Evolutionary conservation across 2,113 vertebrate genomes (phyloP).

Genomic region (Euleptes europaea): DNA sequence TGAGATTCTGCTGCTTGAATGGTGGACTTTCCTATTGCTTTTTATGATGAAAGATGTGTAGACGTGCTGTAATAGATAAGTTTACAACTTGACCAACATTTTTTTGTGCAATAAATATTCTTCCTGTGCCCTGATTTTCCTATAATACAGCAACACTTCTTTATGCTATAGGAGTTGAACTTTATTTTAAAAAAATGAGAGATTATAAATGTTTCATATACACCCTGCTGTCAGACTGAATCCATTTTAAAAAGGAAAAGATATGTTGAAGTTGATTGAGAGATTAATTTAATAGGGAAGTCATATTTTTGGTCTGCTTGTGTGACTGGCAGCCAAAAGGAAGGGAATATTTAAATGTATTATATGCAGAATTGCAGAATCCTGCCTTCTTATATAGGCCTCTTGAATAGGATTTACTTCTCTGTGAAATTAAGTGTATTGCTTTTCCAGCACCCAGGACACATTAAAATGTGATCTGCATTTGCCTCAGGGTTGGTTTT

Average conservation of each 20-base stretch:
- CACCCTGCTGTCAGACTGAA: constrained; percentile 29
- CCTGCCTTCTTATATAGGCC: constrained; percentile 37
- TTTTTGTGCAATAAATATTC: neutral
- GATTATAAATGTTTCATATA: neutral
- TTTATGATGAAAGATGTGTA: neutral
- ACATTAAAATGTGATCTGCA: constrained; percentile 55
- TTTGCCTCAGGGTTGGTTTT: constrained; percentile 46
- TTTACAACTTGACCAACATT: neutral
- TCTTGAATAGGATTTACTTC: constrained; percentile 62
- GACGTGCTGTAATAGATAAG: neutral
- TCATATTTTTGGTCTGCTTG: constrained; percentile 6
- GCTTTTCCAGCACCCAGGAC: constrained; percentile 49
- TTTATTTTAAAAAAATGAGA: constrained; percentile 1
- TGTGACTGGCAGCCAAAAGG: constrained; percentile 33
- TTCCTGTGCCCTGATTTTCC: neutral
- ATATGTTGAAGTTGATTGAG: constrained; percentile 33
- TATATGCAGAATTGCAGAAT: constrained; percentile 45
- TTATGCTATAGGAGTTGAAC: neutral
- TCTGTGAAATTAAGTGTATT: constrained; percentile 62
- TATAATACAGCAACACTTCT: neutral
- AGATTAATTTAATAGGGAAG: constrained; percentile 2
- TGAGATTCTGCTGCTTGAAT: neutral
- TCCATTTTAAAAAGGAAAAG: constrained; percentile 23
- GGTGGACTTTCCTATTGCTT: neutral
- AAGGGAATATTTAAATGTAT: constrained; percentile 45